phyloP scores from a whole-genome alignment of 2,888 invertebrate species.

The Epirrita christyi region DNA sequence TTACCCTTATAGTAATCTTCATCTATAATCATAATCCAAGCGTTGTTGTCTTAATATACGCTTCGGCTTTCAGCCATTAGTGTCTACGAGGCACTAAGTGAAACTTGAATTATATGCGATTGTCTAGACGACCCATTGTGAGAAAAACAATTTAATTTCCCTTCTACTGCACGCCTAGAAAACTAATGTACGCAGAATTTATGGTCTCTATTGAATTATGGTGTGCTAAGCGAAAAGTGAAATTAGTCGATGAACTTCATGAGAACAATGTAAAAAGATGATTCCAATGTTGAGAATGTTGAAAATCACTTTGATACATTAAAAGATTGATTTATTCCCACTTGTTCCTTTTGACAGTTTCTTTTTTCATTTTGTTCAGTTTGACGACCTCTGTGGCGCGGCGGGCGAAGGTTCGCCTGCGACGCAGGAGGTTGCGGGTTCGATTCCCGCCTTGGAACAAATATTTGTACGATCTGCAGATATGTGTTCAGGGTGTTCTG shows the following conservation, averaged over 20 bases:
- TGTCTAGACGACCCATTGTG: slow-evolving; percentile 82
- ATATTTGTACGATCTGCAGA: too few species aligned
- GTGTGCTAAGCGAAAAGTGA: slow-evolving; percentile 59
- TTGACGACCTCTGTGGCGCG: too few species aligned
- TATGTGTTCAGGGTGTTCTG: too few species aligned
- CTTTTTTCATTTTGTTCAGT: too few species aligned
- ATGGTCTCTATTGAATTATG: slow-evolving; percentile 76
- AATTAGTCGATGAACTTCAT: slow-evolving; percentile 58
- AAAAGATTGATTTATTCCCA: too few species aligned
- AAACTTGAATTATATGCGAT: slow-evolving; percentile 81
- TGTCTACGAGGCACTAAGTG: slow-evolving; percentile 73
- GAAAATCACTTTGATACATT: too few species aligned
- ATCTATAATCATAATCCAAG: slow-evolving; percentile 51
- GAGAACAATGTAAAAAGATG: slow-evolving; percentile 12
- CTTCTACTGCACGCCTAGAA: slow-evolving; percentile 69
- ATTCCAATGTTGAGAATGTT: neutral
- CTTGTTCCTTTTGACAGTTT: too few species aligned
- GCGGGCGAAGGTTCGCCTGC: too few species aligned
- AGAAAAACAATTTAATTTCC: slow-evolving; percentile 83
- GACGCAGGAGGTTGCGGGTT: too few species aligned
- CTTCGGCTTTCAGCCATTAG: slow-evolving; percentile 69
- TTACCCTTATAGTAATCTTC: too few species aligned
- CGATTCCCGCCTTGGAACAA: too few species aligned
- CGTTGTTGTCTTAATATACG: slow-evolving; percentile 57
- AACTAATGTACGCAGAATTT: slow-evolving; percentile 73